These are phyloP conservation scores for Drosophila testacea DNA, from an alignment of 2,888 invertebrate species.

Conservation along the genomic window DNA sequence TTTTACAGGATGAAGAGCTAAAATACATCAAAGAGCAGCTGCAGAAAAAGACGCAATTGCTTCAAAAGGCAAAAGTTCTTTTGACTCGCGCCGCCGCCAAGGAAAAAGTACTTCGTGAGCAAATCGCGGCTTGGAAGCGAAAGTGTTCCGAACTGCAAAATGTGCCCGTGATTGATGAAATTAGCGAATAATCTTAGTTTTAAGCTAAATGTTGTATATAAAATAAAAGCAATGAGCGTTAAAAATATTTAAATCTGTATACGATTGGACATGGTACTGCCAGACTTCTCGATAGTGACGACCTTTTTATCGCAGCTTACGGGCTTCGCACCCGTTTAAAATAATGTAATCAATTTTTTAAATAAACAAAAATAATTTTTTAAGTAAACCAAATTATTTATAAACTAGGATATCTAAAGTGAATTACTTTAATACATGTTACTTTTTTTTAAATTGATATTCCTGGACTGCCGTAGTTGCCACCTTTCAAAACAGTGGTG, in stretches of 20 bases:
- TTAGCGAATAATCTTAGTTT: slow-evolving; percentile 81
- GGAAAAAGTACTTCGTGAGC: slow-evolving; percentile 88
- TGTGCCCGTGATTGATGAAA: slow-evolving; percentile 85
- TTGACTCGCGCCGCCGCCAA: slow-evolving; percentile 88
- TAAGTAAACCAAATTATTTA: no score
- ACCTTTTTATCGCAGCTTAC: no score
- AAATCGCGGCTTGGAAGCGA: slow-evolving; percentile 84
- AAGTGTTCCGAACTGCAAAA: slow-evolving; percentile 85
- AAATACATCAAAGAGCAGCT: slow-evolving; percentile 87
- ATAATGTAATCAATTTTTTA: no score
- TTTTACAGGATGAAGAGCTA: slow-evolving; percentile 84
- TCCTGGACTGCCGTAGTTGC: no score
- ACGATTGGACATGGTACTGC: slow-evolving; percentile 23
- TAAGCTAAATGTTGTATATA: slow-evolving; percentile 63
- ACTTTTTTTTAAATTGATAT: no score
- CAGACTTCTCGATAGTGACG: background rate
- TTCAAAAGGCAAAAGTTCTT: slow-evolving; percentile 88
- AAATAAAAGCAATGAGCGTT: background rate
- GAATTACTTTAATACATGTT: no score
- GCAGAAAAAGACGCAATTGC: slow-evolving; percentile 87
- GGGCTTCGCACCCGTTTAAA: no score
- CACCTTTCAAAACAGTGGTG: no score
- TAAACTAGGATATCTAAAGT: no score
- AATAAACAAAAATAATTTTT: no score
- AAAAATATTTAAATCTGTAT: slow-evolving; percentile 19